phyloP scores from a whole-genome alignment of 1,140 invertebrate species.

The Drosophila ercepeae region DNA sequence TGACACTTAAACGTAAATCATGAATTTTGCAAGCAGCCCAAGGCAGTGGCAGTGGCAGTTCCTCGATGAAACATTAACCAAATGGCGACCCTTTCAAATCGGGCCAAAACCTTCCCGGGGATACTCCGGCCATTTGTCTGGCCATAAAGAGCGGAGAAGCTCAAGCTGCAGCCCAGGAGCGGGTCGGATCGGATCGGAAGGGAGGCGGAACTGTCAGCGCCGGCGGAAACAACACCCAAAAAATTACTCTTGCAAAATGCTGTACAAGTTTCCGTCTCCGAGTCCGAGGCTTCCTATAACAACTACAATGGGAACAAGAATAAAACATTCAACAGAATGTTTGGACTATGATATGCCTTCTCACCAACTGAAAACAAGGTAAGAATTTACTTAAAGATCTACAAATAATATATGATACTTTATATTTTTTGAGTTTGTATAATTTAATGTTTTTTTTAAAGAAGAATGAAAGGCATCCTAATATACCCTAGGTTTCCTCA shows the following conservation, averaged over 20 bases:
- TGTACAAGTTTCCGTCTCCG: conserved; percentile 74
- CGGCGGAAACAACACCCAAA: conserved; percentile 80
- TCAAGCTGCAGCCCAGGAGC: not conserved
- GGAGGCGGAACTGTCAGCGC: conserved; percentile 63
- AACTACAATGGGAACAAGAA: conserved; percentile 23
- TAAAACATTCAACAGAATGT: not conserved
- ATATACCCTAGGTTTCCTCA: conserved; percentile 1
- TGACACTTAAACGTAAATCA: conserved; percentile 82
- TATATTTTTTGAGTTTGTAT: too few relatives aligned
- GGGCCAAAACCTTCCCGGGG: conserved; percentile 9
- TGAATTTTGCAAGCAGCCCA: conserved; percentile 69
- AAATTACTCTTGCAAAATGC: conserved; percentile 81
- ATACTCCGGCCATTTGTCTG: conserved; percentile 28
- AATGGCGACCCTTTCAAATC: conserved; percentile 61
- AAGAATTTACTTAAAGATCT: too few relatives aligned
- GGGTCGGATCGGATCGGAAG: not conserved
- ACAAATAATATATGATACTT: too few relatives aligned
- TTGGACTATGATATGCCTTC: not conserved
- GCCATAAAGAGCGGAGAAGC: conserved; percentile 57
- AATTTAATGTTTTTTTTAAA: too few relatives aligned
- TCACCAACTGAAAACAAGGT: not conserved
- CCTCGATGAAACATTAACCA: conserved; percentile 65
- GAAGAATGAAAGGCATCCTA: not conserved
- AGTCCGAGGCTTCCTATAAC: conserved; percentile 63
- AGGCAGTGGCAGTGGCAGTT: conserved; percentile 46